These are phyloP conservation scores for Eurypyga helias DNA, from an alignment of 2,113 vertebrate genomes.

Conservation along the genomic window DNA sequence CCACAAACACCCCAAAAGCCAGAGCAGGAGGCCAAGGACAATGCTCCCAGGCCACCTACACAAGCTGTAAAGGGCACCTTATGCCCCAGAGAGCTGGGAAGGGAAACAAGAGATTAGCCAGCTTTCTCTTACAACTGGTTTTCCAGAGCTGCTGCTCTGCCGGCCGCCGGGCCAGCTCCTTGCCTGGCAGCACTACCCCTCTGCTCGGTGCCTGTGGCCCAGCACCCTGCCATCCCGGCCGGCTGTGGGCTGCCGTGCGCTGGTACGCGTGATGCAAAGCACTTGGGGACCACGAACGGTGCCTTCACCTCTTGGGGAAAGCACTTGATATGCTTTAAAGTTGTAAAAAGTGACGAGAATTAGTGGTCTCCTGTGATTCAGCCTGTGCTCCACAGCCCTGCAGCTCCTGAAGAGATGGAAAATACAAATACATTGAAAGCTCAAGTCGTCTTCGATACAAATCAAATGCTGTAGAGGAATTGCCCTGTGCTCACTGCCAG, in stretches of 20 bases:
- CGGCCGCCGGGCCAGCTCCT: rapidly evolving
- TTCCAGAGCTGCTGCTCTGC: not conserved
- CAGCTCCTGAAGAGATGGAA: not conserved
- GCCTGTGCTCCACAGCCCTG: not conserved
- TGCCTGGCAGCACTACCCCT: not conserved
- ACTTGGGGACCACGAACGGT: rapidly evolving
- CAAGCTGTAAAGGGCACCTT: rapidly evolving
- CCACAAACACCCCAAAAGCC: not conserved
- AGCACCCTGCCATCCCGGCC: rapidly evolving
- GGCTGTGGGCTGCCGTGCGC: rapidly evolving
- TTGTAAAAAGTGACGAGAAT: not conserved
- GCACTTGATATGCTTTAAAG: rapidly evolving
- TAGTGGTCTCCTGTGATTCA: not conserved
- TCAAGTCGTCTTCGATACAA: not conserved
- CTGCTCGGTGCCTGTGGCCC: rapidly evolving
- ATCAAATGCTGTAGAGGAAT: not conserved
- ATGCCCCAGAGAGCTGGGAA: not conserved
- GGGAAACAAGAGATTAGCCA: rapidly evolving
- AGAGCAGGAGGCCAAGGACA: rapidly evolving
- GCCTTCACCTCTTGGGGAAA: not conserved
- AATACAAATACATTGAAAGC: not conserved
- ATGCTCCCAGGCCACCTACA: not conserved
- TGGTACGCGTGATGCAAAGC: rapidly evolving
- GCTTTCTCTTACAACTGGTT: not conserved
- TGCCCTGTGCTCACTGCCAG: not conserved